Base-by-base conservation (phyloP, 2,888 invertebrate species). In the Lepidochrysops patricia region DNA sequence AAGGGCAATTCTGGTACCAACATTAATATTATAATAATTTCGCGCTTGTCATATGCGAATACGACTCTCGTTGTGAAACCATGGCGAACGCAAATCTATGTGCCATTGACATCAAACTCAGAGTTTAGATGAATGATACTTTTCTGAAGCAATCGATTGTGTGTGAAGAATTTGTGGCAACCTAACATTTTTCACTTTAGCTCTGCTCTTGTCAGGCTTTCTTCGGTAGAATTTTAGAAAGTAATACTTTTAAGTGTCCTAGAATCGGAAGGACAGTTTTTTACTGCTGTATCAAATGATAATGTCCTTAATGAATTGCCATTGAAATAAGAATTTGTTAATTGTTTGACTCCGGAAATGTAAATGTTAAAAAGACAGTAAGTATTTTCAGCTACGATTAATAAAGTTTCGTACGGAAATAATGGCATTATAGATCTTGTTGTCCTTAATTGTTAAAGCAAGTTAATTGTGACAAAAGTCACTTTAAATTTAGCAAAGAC, bases 1-100 rank as follows among this genome's bases (percentile, higher is more conserved):
- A 43, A 43, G 43, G 43, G 19, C 12, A 23, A 43, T 43, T 43
- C 43, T 19, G 19, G 26, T 50, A 26, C 9, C 6, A 26, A 26
- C 50, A 50, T 50, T 50, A 50, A 50, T 50, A n/a, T n/a, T n/a
- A 50, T 9, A 50, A 50, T 50, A 50, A 50, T 50, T 50, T 50
- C 25, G 50, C 26, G 50, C 50, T 26, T 50, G 50, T 50, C 50
- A 50, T 13, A 26, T 26, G 7, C 26, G 50, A 12, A 43, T 6
- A 50, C 26, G 26, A n/a, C 26, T 43, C 15, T 12, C 13, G 50
- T 50, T 25, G 50, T 26, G 50, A 4, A 50, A 50, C 50, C 13
- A 13, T 26, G 26, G n/a, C 50, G 50, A 50, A 50, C 50, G 43
- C 43, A 3, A 43, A 43, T 43, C 43, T 43, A 19, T 43, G 19